Percentiles rank a stretch among this genome's conserved stretches.
phyloP scores from a whole-genome alignment of 2,888 invertebrate genomes.

The Acanthosepion esculentum region DNA sequence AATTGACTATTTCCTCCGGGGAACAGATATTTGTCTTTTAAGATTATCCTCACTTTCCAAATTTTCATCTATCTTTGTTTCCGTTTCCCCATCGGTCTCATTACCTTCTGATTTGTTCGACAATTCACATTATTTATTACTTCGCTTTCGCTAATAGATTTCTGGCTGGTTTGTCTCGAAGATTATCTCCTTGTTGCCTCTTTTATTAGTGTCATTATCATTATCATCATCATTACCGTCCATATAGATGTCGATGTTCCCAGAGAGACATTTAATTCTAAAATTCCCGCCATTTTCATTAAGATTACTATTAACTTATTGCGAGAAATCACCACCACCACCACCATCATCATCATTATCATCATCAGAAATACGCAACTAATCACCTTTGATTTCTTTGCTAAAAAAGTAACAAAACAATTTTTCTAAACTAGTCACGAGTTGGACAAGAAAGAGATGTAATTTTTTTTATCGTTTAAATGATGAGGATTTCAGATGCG shows the following conservation, averaged over 20 bases:
- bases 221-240: background rate
- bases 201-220: background rate
- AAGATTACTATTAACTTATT: too few relatives aligned
- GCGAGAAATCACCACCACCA: too few relatives aligned
- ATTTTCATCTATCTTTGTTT: slow-evolving; percentile 1
- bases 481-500: too few relatives aligned
- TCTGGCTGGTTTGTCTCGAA: background rate
- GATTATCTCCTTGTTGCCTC: background rate
- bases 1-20: background rate
- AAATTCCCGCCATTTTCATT: background rate
- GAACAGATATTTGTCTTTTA: background rate
- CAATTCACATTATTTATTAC: background rate
- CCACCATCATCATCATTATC: too few relatives aligned
- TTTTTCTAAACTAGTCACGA: too few relatives aligned
- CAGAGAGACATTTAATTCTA: background rate
- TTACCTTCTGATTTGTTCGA: background rate
- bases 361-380: too few relatives aligned
- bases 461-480: too few relatives aligned
- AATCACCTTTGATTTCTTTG: too few relatives aligned
- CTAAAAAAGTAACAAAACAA: too few relatives aligned
- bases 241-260: background rate
- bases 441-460: too few relatives aligned
- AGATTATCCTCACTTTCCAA: background rate
- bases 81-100: background rate
- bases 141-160: background rate